phyloP scores from a whole-genome alignment of 2,113 vertebrate species.

The Phoxinus phoxinus region DNA sequence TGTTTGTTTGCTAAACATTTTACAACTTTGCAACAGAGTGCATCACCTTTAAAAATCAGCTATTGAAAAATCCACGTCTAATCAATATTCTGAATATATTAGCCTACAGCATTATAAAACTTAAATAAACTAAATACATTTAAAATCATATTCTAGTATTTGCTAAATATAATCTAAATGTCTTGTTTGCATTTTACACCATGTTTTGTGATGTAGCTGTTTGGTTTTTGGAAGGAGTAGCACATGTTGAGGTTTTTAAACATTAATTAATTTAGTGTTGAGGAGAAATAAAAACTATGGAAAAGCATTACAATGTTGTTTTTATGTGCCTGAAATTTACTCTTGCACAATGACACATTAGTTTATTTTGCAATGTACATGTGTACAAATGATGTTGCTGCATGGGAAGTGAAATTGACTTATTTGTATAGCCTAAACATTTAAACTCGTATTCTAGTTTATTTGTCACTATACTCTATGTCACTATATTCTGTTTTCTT shows the following conservation, averaged over 20 bases:
- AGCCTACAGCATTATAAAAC: not conserved
- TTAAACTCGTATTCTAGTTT: not conserved
- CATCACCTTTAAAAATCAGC: not conserved
- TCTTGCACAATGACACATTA: not conserved
- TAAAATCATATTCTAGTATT: not conserved
- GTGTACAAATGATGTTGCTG: not conserved
- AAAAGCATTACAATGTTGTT: not conserved
- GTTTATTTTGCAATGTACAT: constrained; percentile 3
- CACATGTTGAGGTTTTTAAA: not conserved
- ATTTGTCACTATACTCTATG: not conserved
- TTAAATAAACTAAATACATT: not conserved
- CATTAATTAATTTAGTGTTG: not conserved
- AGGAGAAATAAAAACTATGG: not conserved
- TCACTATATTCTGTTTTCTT: not conserved
- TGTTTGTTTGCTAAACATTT: not conserved
- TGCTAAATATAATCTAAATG: not conserved
- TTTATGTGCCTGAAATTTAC: not conserved
- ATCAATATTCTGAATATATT: not conserved
- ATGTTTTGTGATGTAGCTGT: not conserved
- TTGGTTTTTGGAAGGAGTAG: not conserved
- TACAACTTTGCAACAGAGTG: not conserved
- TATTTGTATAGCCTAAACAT: not conserved
- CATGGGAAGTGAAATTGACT: not conserved
- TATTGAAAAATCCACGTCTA: not conserved
- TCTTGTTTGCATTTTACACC: not conserved